Evolutionary conservation across 2,888 invertebrate species (phyloP).

Genomic region (Tanytarsus gracilentus): DNA sequence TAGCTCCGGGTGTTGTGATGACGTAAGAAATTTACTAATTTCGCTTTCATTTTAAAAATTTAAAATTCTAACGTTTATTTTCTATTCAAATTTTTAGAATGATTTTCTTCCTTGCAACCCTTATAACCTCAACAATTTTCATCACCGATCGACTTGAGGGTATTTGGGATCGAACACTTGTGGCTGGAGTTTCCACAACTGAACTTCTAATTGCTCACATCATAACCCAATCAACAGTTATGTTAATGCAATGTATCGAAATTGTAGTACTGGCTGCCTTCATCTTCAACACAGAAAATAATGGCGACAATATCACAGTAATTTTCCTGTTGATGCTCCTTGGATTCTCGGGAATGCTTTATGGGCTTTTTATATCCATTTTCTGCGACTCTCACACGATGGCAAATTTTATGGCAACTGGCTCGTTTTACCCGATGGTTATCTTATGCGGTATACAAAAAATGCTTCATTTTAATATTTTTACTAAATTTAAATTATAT

Average conservation of each 20-base stretch:
- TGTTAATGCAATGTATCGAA: slow-evolving; percentile 57
- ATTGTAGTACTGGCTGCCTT: slow-evolving; percentile 42
- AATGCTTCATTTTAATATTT: neutral
- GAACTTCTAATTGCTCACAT: slow-evolving; percentile 79
- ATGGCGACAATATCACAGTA: slow-evolving; percentile 45
- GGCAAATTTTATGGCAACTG: slow-evolving; percentile 76
- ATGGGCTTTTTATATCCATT: slow-evolving; percentile 73
- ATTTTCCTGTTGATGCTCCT: slow-evolving; percentile 57
- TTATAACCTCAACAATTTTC: slow-evolving; percentile 73
- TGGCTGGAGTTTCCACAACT: slow-evolving; percentile 66
- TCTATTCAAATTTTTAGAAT: slow-evolving; percentile 49
- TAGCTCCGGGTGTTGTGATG: slow-evolving; percentile 75
- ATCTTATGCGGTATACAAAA: slow-evolving; percentile 65
- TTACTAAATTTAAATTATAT: slow-evolving; percentile 20
- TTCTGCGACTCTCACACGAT: slow-evolving; percentile 67
- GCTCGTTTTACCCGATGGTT: slow-evolving; percentile 84
- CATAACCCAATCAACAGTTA: slow-evolving; percentile 61
- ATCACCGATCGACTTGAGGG: slow-evolving; percentile 74
- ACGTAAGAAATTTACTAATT: slow-evolving; percentile 51
- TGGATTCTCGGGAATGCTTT: slow-evolving; percentile 78
- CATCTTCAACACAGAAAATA: slow-evolving; percentile 42
- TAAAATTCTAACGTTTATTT: slow-evolving; percentile 11
- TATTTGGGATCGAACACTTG: slow-evolving; percentile 76
- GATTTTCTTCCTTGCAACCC: slow-evolving; percentile 74
- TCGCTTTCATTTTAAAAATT: neutral